Conservation (phyloP, 2,797 vertebrate species). For the Protosalanx chinensis region DNA sequence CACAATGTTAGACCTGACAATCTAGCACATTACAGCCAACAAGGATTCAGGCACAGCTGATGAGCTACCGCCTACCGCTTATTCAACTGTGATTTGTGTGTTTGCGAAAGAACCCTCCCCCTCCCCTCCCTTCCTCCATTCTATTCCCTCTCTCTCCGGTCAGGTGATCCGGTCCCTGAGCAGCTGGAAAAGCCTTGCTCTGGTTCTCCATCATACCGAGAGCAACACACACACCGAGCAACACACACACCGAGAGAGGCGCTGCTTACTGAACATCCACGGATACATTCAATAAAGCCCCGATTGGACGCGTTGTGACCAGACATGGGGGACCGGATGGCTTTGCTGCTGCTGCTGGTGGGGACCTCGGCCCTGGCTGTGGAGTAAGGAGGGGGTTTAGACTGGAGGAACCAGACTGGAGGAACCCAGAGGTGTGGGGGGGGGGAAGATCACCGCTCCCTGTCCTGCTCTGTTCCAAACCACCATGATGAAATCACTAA, state of each 20-base stretch:
- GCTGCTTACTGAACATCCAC: constrained; percentile 16
- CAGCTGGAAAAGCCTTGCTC: constrained; percentile 66
- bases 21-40: constrained; percentile 4
- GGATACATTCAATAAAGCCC: constrained; percentile 23
- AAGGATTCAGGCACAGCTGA: neutral
- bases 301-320: constrained; percentile 35
- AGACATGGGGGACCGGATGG: constrained; percentile 65
- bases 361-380: constrained; percentile 58
- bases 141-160: constrained; percentile 54
- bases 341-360: constrained; percentile 62
- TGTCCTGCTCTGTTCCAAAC: constrained; percentile 7
- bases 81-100: neutral
- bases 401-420: neutral
- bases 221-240: constrained; percentile 35
- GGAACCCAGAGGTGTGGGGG: no score
- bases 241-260: constrained; percentile 7
- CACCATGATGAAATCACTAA: neutral
- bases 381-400: constrained; percentile 64
- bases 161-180: constrained; percentile 69
- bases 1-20: constrained; percentile 3
- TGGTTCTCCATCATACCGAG: constrained; percentile 64
- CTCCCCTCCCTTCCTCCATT: constrained; percentile 29
- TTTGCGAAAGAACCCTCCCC: neutral
- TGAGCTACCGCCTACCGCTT: neutral
- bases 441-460: no score